Base-by-base conservation (phyloP, 1,140 invertebrate genomes). In the Campoletis sonorensis region DNA sequence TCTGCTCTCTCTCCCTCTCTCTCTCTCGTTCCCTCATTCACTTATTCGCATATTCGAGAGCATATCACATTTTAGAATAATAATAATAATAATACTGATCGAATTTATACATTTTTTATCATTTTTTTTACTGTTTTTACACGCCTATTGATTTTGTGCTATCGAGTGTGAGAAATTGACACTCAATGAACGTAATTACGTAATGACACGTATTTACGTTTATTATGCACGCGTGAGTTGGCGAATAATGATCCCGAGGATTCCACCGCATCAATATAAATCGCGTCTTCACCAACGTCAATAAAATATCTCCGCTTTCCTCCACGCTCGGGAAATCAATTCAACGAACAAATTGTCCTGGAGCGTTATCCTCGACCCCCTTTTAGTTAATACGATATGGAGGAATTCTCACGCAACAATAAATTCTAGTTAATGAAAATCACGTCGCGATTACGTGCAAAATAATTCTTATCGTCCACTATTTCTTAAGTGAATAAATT, bases 351-450 rank as follows among this genome's bases (percentile, higher is more conserved):
- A 49, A 86, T 87, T 87, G 85, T 87, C 84, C 84, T 45, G 83
- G 81, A 82, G 85, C 82, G 33, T 45, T 85, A 86, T 88, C 88
- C 88, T 88, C 88, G 88, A 90, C 88, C 86, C 82, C 83, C 80
- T 90, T 90, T 64, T 54, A 45, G 3, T 13, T 11, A 54, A 37
- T n/a, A 58, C 54, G 21, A 21, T 23, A n/a, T 27, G 61, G n/a
- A 67, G 27, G 75, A 77, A 77, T 77, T 77, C 54, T n/a, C 30
- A 11, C 54, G n/a, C 27, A 64, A 64, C 21, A 67, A 26, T 23
- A 23, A 15, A 27, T 67, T 15, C 23, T 45, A 33, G 30, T 33
- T 33, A 11, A 45, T 45, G 1, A 4, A 45, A 45, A 11, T 10
- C 40, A 45, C 5, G 40, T 45, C 11, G 11, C 40, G 40, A 13